A percentile compares a stretch with the other conserved stretches of the same genome.
Evolutionary conservation across 2,888 invertebrate species (phyloP).

Genomic region (Hetaerina titia): DNA sequence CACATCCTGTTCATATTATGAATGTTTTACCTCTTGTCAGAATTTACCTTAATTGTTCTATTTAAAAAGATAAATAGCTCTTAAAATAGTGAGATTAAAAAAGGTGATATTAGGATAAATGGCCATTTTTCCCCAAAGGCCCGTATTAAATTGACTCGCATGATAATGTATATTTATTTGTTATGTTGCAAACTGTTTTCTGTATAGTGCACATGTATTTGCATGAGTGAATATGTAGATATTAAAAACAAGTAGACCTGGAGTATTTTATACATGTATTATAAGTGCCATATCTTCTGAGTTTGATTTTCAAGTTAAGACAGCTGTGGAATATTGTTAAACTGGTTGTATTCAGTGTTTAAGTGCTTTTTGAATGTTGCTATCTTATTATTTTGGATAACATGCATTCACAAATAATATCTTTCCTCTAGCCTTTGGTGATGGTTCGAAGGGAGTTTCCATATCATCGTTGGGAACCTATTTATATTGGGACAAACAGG

Average conservation of each 20-base stretch:
- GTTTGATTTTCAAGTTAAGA: too few relatives aligned
- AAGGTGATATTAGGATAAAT: background rate
- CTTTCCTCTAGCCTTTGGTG: conserved; percentile 80
- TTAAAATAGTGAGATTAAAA: background rate
- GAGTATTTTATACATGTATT: too few relatives aligned
- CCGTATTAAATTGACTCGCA: background rate
- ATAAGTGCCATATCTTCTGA: too few relatives aligned
- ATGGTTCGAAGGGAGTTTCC: conserved; percentile 85
- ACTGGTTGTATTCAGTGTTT: background rate
- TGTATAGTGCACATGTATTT: too few relatives aligned
- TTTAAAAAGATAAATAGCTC: too few relatives aligned
- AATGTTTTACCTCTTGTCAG: too few relatives aligned
- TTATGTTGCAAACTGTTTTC: too few relatives aligned
- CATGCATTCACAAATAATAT: background rate
- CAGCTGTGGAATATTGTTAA: background rate
- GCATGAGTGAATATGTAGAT: too few relatives aligned
- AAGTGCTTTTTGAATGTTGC: background rate
- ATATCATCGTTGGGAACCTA: conserved; percentile 89
- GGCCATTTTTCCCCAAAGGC: background rate
- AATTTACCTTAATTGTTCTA: too few relatives aligned
- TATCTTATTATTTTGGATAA: background rate
- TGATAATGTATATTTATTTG: background rate
- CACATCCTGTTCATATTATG: too few relatives aligned
- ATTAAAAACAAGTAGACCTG: too few relatives aligned
- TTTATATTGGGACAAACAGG: conserved; percentile 87